These are phyloP conservation scores for Clivina fossor DNA, from an alignment of 2,888 invertebrate species.

Conservation along the genomic window DNA sequence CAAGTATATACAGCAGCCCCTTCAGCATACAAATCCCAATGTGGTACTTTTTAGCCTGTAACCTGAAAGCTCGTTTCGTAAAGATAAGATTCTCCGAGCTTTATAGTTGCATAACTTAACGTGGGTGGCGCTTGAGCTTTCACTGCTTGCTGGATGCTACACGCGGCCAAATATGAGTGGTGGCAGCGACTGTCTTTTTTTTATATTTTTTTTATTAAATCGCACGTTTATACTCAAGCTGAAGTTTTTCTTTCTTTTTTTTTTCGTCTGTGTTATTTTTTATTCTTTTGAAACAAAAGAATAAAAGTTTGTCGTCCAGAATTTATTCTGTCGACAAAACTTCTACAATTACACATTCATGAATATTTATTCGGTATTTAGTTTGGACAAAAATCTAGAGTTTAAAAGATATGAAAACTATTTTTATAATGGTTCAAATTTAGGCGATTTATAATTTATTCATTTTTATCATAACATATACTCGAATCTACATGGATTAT, in stretches of 20 bases:
- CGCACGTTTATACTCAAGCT: constrained; percentile 13
- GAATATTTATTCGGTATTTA: too few species aligned
- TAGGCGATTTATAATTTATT: too few species aligned
- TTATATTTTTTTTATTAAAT: constrained; percentile 18
- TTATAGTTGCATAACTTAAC: constrained; percentile 23
- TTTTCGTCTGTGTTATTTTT: too few species aligned
- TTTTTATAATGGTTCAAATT: too few species aligned
- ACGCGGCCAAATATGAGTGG: neutral
- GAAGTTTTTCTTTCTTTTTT: too few species aligned
- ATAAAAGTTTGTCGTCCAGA: too few species aligned
- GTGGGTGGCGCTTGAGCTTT: constrained; percentile 4
- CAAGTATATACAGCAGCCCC: constrained; percentile 1
- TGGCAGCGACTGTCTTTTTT: neutral
- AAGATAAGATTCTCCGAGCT: constrained; percentile 24
- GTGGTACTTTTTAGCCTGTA: constrained; percentile 6
- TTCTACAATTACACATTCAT: too few species aligned
- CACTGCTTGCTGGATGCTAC: constrained; percentile 3
- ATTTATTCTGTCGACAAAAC: too few species aligned
- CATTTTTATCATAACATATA: too few species aligned
- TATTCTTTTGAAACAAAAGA: neutral
- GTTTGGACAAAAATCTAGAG: too few species aligned
- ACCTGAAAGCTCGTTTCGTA: constrained; percentile 21
- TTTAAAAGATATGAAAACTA: too few species aligned
- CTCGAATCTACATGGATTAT: too few species aligned
- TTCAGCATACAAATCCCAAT: constrained; percentile 6